These are phyloP conservation scores for Accipiter virgatus DNA, from an alignment of 2,113 vertebrate species.

Conservation along the genomic window DNA sequence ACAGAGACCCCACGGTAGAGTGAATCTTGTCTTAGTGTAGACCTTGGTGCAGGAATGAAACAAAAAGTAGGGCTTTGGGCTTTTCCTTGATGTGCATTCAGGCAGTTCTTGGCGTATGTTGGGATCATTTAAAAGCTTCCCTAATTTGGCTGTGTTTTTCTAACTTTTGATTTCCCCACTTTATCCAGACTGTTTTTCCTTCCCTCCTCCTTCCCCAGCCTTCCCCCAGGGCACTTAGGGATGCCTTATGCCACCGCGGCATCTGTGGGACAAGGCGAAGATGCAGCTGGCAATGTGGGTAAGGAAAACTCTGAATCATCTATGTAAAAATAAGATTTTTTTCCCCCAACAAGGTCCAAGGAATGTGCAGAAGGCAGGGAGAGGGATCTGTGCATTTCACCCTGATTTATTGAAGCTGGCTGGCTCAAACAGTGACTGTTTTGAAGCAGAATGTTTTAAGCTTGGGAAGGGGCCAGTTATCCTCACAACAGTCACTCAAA, in stretches of 20 bases:
- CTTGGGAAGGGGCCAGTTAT: neutral
- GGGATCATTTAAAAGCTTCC: neutral
- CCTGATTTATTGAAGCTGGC: neutral
- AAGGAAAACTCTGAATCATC: neutral
- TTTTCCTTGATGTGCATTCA: neutral
- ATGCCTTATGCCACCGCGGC: neutral
- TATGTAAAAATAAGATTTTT: neutral
- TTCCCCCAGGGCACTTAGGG: neutral
- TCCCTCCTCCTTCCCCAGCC: neutral
- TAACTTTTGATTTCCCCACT: neutral
- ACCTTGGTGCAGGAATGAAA: neutral
- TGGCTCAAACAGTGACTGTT: neutral
- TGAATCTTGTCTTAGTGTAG: neutral
- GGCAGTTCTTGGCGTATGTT: neutral
- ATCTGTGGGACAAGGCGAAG: neutral
- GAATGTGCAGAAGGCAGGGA: neutral
- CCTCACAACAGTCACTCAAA: neutral
- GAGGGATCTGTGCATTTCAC: neutral
- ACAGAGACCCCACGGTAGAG: rapidly evolving
- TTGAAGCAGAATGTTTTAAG: neutral
- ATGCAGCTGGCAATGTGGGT: neutral
- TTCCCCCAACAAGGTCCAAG: rapidly evolving
- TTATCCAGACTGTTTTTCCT: neutral
- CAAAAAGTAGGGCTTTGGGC: neutral
- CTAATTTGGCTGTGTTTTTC: neutral